Evolutionary conservation across 1,140 invertebrate genomes (phyloP).

Genomic region (Schmidtea mediterranea): DNA sequence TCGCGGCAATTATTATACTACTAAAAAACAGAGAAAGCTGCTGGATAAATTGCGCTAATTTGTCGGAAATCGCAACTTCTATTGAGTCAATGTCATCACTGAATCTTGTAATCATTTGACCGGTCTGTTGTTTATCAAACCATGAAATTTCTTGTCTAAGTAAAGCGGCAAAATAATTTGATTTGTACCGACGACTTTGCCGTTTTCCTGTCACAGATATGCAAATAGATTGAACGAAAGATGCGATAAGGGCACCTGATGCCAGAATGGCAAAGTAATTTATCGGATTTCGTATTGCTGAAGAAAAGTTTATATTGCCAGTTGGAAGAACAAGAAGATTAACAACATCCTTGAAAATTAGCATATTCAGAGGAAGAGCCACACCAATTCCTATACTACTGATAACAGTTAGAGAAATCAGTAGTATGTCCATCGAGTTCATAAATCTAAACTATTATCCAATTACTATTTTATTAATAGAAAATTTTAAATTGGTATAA

Average conservation of each 20-base stretch:
- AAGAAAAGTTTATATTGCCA: no score
- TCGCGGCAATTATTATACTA: conserved; percentile 14
- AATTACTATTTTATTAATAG: no score
- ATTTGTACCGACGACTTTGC: conserved; percentile 42
- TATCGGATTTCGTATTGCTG: no score
- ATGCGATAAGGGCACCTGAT: conserved; percentile 13
- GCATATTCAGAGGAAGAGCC: conserved; percentile 8
- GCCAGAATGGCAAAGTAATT: no score
- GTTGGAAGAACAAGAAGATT: neutral
- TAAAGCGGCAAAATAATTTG: conserved; percentile 41
- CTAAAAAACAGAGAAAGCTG: conserved; percentile 16
- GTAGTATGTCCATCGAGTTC: conserved; percentile 8
- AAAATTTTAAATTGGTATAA: no score
- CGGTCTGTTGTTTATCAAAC: conserved; percentile 58
- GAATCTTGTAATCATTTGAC: conserved; percentile 58
- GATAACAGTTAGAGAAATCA: conserved; percentile 9
- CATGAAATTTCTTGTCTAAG: conserved; percentile 65
- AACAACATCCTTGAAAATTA: conserved; percentile 6
- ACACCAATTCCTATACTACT: conserved; percentile 3
- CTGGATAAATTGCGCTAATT: conserved; percentile 45
- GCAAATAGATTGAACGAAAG: conserved; percentile 21
- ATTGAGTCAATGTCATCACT: conserved; percentile 60
- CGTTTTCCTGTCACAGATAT: conserved; percentile 27
- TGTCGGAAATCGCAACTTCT: conserved; percentile 63
- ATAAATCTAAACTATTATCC: conserved; percentile 10